phyloP scores from a whole-genome alignment of 2,888 invertebrate species.

The Standfussiana lucernea region DNA sequence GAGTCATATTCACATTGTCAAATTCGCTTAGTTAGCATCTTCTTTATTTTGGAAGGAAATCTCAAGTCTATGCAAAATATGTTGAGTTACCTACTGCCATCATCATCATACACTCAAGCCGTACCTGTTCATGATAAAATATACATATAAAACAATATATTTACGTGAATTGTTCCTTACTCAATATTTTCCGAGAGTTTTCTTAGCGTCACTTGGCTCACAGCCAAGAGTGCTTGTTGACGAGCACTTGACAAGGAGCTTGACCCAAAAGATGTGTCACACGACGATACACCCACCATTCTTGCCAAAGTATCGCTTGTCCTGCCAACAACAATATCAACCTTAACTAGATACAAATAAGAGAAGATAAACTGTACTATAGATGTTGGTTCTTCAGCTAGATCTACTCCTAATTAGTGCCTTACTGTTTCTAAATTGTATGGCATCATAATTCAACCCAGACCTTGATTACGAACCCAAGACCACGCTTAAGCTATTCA shows the following conservation, averaged over 20 bases:
- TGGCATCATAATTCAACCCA: slow-evolving; percentile 56
- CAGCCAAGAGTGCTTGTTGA: slow-evolving; percentile 84
- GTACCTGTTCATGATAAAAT: slow-evolving; percentile 21
- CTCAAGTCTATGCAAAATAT: slow-evolving; percentile 21
- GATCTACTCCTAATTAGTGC: slow-evolving; percentile 51
- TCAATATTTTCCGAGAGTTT: slow-evolving; percentile 79
- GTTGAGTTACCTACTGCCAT: background rate
- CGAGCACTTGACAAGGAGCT: slow-evolving; percentile 84
- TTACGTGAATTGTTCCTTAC: slow-evolving; percentile 73
- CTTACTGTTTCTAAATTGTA: slow-evolving; percentile 60
- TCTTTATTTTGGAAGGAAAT: background rate
- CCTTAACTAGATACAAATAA: slow-evolving; percentile 57
- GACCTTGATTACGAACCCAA: slow-evolving; percentile 57
- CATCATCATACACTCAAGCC: background rate
- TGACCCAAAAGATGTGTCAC: slow-evolving; percentile 85
- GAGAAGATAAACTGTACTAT: slow-evolving; percentile 2
- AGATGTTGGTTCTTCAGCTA: slow-evolving; percentile 27
- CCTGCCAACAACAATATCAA: slow-evolving; percentile 62
- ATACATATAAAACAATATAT: slow-evolving; percentile 40
- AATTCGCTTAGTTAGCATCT: background rate
- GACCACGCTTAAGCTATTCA: slow-evolving; percentile 44
- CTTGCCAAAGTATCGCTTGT: slow-evolving; percentile 39
- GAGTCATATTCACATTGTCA: too few species aligned
- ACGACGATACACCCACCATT: slow-evolving; percentile 67
- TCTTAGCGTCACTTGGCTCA: slow-evolving; percentile 80